A percentile compares a stretch with the other conserved stretches of the same genome.
Conservation (phyloP, 2,113 vertebrate species). For the Mustela lutreola region DNA sequence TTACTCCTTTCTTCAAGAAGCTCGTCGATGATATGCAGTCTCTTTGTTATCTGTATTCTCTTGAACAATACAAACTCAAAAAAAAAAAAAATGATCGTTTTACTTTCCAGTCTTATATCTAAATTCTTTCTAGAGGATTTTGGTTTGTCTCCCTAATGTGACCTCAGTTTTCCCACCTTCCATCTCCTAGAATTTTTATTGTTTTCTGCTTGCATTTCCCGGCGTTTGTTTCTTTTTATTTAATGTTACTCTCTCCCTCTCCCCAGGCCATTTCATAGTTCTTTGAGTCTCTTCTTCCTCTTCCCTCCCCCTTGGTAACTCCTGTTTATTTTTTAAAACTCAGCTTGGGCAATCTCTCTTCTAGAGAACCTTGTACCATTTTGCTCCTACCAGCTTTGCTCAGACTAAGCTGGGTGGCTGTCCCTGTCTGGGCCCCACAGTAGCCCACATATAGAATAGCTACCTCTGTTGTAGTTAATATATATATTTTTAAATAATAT, state of each 20-base stretch:
- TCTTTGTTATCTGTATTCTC: conserved; percentile 11
- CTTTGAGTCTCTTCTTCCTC: background rate
- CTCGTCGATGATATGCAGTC: background rate
- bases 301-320: background rate
- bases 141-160: background rate
- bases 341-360: background rate
- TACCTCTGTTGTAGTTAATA: background rate
- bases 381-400: background rate
- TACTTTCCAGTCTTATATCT: background rate
- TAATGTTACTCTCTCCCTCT: background rate
- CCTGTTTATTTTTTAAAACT: background rate
- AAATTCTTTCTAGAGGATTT: background rate
- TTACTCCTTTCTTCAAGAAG: background rate
- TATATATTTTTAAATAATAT: too few species aligned
- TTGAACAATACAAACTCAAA: background rate
- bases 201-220: background rate
- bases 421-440: background rate
- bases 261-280: background rate
- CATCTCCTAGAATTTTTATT: background rate
- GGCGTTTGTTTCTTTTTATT: background rate
- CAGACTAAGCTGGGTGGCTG: background rate
- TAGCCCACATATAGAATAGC: background rate
- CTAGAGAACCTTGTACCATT: background rate
- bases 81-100: conserved; percentile 23
- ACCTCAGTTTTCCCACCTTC: background rate